Evolutionary conservation across 92 coral and sea anemone genomes (phyloP).

Genomic region (Montipora capitata): DNA sequence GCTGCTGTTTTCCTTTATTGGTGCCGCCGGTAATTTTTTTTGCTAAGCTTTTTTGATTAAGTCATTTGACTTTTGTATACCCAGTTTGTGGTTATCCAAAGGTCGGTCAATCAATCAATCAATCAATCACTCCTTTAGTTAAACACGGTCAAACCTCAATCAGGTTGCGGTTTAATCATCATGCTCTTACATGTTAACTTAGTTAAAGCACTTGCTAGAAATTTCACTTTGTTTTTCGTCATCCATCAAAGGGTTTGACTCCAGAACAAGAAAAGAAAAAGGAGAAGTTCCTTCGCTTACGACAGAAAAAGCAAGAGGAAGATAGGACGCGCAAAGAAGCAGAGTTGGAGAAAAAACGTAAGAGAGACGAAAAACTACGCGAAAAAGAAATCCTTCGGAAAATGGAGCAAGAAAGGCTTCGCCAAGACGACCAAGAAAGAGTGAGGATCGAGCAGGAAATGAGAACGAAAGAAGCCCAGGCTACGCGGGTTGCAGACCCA

Average conservation of each 20-base stretch:
- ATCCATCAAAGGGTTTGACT: conserved; percentile 78
- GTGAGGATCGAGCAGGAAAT: conserved; percentile 75
- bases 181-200: no score
- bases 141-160: no score
- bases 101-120: background rate
- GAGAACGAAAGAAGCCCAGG: conserved; percentile 61
- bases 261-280: conserved; percentile 92
- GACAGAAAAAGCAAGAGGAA: conserved; percentile 93
- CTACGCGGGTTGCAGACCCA: conserved; percentile 53
- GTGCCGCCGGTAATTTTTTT: no score
- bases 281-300: conserved; percentile 81
- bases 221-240: background rate
- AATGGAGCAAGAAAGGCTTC: conserved; percentile 81
- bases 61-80: no score
- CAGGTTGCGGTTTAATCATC: no score
- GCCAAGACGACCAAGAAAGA: conserved; percentile 63
- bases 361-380: conserved; percentile 85
- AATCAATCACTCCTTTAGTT: background rate
- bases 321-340: conserved; percentile 90
- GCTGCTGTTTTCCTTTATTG: no score
- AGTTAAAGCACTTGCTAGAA: background rate
- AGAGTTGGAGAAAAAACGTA: conserved; percentile 88
- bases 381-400: conserved; percentile 76
- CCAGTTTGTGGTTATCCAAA: no score
- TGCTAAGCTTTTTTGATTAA: no score